Percentiles rank a stretch among this genome's conserved stretches.
Evolutionary conservation across 2,888 invertebrate genomes (phyloP).

Genomic region (Electrophaes corylata): DNA sequence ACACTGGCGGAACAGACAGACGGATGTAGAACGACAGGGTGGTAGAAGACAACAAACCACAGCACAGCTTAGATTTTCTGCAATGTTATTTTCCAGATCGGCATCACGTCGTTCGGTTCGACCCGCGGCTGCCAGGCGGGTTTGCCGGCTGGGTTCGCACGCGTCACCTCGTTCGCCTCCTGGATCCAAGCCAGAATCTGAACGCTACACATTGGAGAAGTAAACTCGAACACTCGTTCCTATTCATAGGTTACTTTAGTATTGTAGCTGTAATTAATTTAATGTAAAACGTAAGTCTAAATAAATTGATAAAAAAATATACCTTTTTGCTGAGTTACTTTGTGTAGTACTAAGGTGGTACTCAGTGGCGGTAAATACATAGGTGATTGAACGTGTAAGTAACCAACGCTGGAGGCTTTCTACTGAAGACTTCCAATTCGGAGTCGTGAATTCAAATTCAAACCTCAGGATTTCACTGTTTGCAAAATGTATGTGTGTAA

Average conservation of each 20-base stretch:
- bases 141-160: constrained; percentile 42
- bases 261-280: background rate
- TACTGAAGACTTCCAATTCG: too few species aligned
- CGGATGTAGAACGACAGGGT: too few species aligned
- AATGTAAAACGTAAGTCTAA: background rate
- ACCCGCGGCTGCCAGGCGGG: constrained; percentile 40
- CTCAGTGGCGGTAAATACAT: too few species aligned
- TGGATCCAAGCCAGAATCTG: constrained; percentile 42
- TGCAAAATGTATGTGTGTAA: too few species aligned
- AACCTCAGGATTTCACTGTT: too few species aligned
- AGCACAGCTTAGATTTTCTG: constrained; percentile 27
- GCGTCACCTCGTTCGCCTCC: constrained; percentile 43
- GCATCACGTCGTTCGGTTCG: constrained; percentile 42
- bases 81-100: constrained; percentile 43
- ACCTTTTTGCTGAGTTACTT: too few species aligned
- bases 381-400: too few species aligned
- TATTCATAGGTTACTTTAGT: background rate
- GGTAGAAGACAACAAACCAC: too few species aligned
- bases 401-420: too few species aligned
- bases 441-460: too few species aligned
- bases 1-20: too few species aligned
- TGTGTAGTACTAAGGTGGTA: too few species aligned
- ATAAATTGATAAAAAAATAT: background rate
- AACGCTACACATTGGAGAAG: background rate
- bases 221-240: constrained; percentile 12